Base-by-base conservation (phyloP, 2,888 invertebrate species). In the Heliconius sara region DNA sequence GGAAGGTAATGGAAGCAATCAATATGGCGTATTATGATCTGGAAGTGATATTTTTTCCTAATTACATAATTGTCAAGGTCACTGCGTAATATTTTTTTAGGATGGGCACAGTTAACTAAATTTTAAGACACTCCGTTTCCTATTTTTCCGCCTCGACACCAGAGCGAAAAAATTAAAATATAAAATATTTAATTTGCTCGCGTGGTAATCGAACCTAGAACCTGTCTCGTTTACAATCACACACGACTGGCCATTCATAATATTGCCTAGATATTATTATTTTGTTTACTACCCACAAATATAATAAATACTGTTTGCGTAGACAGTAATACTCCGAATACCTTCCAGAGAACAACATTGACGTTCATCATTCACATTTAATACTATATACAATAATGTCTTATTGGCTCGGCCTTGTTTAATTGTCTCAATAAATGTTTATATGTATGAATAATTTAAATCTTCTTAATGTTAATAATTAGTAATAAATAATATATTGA, bases 371-470 rank as follows among this genome's bases (percentile, higher is more conserved):
- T 43, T 77, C 39, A 80, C 77, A 6, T 65, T 52, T 19, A 52
- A 52, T 63, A 63, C 25, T 27, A 63, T n/a, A 75, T 27, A 27
- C 27, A 27, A 27, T 27, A 27, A 27, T 73, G 47, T 78, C 43
- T 80, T 77, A 83, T 82, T 82, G 83, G 77, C 76, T 83, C 65
- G 84, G 76, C 84, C 83, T 81, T 74, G 76, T 80, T 68, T 82
- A 82, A 81, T 83, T 83, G 84, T 77, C 72, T 81, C 79, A 76
- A 82, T 83, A 75, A 82, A 77, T 78, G 60, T 74, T 77, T 75
- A 73, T 78, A 72, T 30, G 22, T 78, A 72, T 60, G 25, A 57
- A 68, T 73, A 3, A 27, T 74, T 78, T 68, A 67, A 39, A 57
- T 39, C 22, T 30, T 25, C 13, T 63, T n/a, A 7, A 25, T 74